phyloP scores from a whole-genome alignment of 2,797 vertebrate genomes.

The Macropodus opercularis region DNA sequence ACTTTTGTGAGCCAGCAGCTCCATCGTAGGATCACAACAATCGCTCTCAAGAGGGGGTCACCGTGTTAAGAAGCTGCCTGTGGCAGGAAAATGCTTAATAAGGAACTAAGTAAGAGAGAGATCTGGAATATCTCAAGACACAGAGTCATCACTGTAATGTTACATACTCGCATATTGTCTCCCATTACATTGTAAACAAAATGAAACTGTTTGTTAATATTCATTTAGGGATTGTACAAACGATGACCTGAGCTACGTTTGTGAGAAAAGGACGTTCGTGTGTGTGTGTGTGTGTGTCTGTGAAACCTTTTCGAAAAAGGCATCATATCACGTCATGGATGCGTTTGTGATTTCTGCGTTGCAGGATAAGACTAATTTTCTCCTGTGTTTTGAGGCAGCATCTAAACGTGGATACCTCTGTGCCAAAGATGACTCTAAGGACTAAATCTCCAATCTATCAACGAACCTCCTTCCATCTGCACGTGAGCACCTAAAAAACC shows the following conservation, averaged over 20 bases:
- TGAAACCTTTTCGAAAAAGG: no score
- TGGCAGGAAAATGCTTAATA: neutral
- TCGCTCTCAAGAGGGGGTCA: neutral
- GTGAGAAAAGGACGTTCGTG: no score
- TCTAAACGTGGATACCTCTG: slow-evolving; percentile 9
- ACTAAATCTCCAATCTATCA: slow-evolving; percentile 14
- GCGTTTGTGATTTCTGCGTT: slow-evolving; percentile 26
- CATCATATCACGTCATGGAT: no score
- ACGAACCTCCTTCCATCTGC: slow-evolving; percentile 9
- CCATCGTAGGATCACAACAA: slow-evolving; percentile 14
- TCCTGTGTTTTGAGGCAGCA: slow-evolving; percentile 22
- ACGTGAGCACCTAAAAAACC: slow-evolving; percentile 13
- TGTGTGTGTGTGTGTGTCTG: no score
- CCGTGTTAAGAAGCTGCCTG: slow-evolving; percentile 3
- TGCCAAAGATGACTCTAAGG: slow-evolving; percentile 18
- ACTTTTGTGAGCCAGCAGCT: slow-evolving; percentile 5
- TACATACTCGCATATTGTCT: no score
- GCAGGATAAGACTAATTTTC: slow-evolving; percentile 16
- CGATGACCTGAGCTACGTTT: fast-evolving
- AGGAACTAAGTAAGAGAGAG: slow-evolving; percentile 2
- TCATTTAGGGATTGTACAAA: neutral
- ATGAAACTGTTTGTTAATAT: no score
- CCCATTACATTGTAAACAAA: no score
- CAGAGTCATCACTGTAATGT: no score
- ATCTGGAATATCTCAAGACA: no score